phyloP scores from a whole-genome alignment of 2,888 invertebrate species.

The Automeris io region DNA sequence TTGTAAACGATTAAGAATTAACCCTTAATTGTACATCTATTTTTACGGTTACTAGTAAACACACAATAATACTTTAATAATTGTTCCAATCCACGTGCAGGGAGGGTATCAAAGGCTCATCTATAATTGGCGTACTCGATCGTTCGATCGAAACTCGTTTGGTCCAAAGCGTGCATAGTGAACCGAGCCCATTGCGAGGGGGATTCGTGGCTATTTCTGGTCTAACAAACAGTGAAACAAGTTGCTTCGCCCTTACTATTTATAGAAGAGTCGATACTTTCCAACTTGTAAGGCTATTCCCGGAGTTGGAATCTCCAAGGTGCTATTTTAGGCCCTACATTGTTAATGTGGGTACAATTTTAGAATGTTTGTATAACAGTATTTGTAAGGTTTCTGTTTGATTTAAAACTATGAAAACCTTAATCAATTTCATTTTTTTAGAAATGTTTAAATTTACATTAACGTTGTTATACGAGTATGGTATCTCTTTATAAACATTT shows the following conservation, averaged over 20 bases:
- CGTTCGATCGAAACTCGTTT: conserved; percentile 1
- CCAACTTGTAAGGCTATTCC: conserved; percentile 48
- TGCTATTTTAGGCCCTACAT: conserved; percentile 45
- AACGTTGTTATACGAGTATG: no score
- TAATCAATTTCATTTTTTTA: no score
- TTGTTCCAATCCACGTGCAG: no score
- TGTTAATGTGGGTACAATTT: conserved; percentile 26
- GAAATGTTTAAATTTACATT: no score
- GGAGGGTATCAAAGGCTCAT: conserved; percentile 1
- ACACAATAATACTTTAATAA: no score
- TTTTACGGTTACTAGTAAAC: no score
- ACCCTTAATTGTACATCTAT: no score
- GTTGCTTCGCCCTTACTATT: conserved; percentile 39
- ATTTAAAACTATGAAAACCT: no score
- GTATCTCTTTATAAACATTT: no score
- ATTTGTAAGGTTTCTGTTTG: no score
- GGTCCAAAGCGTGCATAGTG: conserved; percentile 1
- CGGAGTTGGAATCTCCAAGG: conserved; percentile 47
- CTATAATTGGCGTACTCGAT: conserved; percentile 13
- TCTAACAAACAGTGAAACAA: conserved; percentile 57
- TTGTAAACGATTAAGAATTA: no score
- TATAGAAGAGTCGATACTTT: conserved; percentile 57
- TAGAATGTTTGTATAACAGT: not conserved
- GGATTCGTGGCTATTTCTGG: conserved; percentile 47
- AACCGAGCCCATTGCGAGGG: conserved; percentile 17